These are phyloP conservation scores for Stigmatopora nigra DNA, from an alignment of 2,113 vertebrate genomes.

Conservation along the genomic window DNA sequence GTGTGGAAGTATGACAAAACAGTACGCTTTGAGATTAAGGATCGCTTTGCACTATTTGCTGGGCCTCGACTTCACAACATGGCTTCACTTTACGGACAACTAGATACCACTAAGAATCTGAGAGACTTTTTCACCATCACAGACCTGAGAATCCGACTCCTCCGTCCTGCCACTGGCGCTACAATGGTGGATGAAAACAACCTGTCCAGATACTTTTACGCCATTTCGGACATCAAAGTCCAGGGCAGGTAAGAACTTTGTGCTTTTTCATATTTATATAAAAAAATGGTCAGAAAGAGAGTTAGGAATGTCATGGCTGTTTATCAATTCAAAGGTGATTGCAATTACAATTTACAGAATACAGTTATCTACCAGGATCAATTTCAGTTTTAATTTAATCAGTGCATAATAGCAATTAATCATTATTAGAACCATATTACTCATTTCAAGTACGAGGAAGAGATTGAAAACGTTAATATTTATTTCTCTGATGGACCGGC, in stretches of 20 bases:
- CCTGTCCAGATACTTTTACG: conserved; percentile 94
- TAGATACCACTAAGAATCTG: conserved; percentile 97
- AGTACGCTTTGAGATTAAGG: conserved; percentile 97
- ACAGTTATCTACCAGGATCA: conserved; percentile 74
- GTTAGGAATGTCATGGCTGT: conserved; percentile 1
- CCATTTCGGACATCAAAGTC: conserved; percentile 96
- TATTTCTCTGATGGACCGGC: no score
- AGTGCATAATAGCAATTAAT: no score
- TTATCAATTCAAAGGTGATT: background rate
- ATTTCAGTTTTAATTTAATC: conserved; percentile 59
- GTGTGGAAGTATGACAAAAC: conserved; percentile 94
- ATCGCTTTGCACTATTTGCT: conserved; percentile 94
- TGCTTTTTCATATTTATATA: background rate
- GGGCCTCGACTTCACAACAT: conserved; percentile 94
- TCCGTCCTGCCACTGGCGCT: conserved; percentile 90
- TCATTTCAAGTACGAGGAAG: no score
- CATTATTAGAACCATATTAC: no score
- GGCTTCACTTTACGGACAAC: conserved; percentile 95
- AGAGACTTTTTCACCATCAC: conserved; percentile 98
- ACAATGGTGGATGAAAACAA: conserved; percentile 91
- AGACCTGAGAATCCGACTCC: conserved; percentile 88
- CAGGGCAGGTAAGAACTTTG: conserved; percentile 86
- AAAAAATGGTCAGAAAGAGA: background rate
- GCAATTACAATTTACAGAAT: conserved; percentile 49
- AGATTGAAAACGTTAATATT: no score